Conservation (phyloP, 2,797 vertebrate genomes). For the Protosalanx chinensis region DNA sequence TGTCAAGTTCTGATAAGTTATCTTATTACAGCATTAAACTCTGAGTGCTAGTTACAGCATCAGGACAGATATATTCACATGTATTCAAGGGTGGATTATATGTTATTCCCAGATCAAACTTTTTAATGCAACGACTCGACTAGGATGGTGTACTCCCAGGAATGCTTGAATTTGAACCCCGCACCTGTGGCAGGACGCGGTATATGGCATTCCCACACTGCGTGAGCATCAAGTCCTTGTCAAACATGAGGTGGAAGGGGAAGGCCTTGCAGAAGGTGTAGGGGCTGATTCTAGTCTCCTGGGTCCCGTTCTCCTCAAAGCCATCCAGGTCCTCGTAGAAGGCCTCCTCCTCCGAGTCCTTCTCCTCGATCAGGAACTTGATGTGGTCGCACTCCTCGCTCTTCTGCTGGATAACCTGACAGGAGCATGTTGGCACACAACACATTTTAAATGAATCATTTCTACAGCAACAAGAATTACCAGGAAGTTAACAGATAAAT, state of each 20-base stretch:
- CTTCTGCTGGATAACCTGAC: conserved; percentile 93
- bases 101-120: background rate
- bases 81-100: too few relatives aligned
- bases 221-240: conserved; percentile 91
- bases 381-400: conserved; percentile 97
- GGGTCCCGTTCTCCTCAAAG: conserved; percentile 96
- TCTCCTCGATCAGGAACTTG: conserved; percentile 98
- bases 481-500: background rate
- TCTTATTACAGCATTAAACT: too few relatives aligned
- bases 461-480: background rate
- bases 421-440: background rate
- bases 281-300: conserved; percentile 97
- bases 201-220: conserved; percentile 98
- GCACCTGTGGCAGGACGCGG: conserved; percentile 94
- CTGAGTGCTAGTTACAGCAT: too few relatives aligned
- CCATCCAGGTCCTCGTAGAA: conserved; percentile 96
- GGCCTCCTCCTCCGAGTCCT: conserved; percentile 94
- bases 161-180: conserved; percentile 8
- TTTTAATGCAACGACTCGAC: conserved; percentile 1
- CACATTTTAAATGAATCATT: background rate
- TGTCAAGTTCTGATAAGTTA: too few relatives aligned
- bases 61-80: too few relatives aligned
- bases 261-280: conserved; percentile 99
- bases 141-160: too few relatives aligned
- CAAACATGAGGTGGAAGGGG: conserved; percentile 99